These are phyloP conservation scores for Hippocampus mohnikei DNA, from an alignment of 2,113 vertebrate genomes.

Conservation along the genomic window DNA sequence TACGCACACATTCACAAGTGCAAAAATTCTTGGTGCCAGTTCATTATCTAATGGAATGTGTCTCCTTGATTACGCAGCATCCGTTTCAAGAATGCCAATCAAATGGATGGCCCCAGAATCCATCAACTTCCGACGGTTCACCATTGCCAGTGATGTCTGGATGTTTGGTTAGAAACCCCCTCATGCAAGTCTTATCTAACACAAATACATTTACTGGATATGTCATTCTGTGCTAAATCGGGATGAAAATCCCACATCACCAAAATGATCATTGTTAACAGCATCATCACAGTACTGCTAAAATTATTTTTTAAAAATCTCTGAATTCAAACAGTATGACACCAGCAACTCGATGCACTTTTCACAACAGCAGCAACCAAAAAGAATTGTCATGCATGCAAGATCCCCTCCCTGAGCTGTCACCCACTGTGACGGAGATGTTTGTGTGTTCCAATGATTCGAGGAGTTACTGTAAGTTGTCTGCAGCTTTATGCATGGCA, in stretches of 20 bases:
- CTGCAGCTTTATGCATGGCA: too few species aligned
- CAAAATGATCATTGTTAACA: too few species aligned
- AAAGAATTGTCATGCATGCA: too few species aligned
- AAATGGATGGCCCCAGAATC: slow-evolving; percentile 98
- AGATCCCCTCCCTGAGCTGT: too few species aligned
- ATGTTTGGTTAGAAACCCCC: slow-evolving; percentile 84
- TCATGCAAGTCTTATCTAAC: background rate
- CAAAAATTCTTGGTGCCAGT: background rate
- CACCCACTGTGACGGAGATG: too few species aligned
- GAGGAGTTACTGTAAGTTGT: too few species aligned
- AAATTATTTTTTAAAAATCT: background rate
- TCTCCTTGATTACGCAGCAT: slow-evolving; percentile 68
- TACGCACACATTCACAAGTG: slow-evolving; percentile 26
- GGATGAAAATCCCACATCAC: background rate
- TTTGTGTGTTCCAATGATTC: too few species aligned
- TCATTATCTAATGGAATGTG: background rate
- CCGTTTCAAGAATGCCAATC: slow-evolving; percentile 85
- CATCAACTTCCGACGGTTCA: slow-evolving; percentile 95
- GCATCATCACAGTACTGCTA: too few species aligned
- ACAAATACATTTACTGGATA: background rate
- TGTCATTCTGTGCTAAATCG: background rate
- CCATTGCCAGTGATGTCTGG: slow-evolving; percentile 89
- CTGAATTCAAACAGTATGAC: background rate
- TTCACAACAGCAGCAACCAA: background rate
- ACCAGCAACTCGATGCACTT: background rate